phyloP scores from a whole-genome alignment of 2,888 invertebrate species.

The Diaphora mendica region DNA sequence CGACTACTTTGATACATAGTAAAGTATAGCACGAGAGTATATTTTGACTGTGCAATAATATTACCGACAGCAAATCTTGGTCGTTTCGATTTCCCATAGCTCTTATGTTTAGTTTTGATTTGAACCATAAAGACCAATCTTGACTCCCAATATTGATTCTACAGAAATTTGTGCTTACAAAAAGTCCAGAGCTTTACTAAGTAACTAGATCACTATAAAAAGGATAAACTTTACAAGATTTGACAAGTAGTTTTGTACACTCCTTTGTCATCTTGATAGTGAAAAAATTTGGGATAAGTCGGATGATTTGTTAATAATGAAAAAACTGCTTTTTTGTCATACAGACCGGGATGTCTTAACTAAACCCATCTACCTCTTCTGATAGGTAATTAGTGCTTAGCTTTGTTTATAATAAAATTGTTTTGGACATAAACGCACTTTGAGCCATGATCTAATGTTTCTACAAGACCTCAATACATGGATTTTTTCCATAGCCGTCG shows the following conservation, averaged over 20 bases:
- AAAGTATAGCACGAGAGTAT: background rate
- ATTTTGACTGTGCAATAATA: background rate
- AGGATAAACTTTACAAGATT: background rate
- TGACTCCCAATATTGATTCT: background rate
- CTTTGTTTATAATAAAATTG: background rate
- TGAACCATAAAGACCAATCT: background rate
- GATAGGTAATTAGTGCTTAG: background rate
- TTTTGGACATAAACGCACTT: background rate
- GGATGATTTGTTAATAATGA: background rate
- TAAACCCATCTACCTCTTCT: background rate
- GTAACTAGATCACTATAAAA: background rate
- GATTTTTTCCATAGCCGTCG: background rate
- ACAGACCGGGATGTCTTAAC: background rate
- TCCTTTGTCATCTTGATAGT: background rate
- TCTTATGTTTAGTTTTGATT: background rate
- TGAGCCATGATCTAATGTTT: background rate
- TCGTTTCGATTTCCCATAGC: background rate
- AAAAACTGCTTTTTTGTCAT: background rate
- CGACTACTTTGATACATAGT: conserved; percentile 7
- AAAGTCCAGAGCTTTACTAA: background rate
- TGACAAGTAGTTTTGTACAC: background rate
- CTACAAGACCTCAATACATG: background rate
- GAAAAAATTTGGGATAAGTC: background rate
- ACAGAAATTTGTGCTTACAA: background rate
- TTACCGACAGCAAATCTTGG: background rate